Evolutionary conservation across 2,113 vertebrate species (phyloP).

Genomic region (Phalacrocorax aristotelis): DNA sequence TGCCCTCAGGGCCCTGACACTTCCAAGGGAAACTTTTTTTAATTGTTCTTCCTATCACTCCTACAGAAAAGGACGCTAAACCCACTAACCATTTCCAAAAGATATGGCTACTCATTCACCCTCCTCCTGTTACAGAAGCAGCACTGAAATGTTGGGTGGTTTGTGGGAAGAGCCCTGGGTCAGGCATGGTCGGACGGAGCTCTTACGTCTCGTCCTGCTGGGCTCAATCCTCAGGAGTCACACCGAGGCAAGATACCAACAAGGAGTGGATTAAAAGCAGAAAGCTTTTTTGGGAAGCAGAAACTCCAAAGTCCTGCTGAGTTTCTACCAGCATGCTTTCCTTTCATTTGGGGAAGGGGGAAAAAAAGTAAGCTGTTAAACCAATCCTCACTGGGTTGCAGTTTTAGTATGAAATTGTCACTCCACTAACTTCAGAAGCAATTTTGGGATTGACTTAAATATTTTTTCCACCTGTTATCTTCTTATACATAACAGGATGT

Average conservation of each 20-base stretch:
- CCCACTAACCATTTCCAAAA: not conserved
- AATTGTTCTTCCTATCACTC: not conserved
- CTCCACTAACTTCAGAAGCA: not conserved
- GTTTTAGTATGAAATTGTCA: not conserved
- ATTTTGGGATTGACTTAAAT: not conserved
- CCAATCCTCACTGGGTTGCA: accelerated
- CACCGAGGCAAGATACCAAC: not conserved
- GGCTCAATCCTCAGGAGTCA: not conserved
- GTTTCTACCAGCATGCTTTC: not conserved
- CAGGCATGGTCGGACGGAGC: not conserved
- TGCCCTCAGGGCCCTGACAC: not conserved
- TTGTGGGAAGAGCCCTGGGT: not conserved
- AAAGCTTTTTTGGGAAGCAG: not conserved
- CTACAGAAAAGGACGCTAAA: not conserved
- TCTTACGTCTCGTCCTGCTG: not conserved
- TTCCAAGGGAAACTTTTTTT: not conserved
- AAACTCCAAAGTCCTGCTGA: not conserved
- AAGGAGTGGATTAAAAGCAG: not conserved
- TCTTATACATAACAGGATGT: not conserved
- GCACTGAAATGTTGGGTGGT: not conserved
- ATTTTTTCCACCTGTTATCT: not conserved
- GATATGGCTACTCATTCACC: not conserved
- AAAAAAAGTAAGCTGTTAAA: not conserved
- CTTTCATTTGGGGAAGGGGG: not conserved
- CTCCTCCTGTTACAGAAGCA: not conserved